Evolutionary conservation across 1,140 invertebrate species (phyloP), one percentile per base, ranked within the genome.

Genomic region (Zaprionus capensis): DNA sequence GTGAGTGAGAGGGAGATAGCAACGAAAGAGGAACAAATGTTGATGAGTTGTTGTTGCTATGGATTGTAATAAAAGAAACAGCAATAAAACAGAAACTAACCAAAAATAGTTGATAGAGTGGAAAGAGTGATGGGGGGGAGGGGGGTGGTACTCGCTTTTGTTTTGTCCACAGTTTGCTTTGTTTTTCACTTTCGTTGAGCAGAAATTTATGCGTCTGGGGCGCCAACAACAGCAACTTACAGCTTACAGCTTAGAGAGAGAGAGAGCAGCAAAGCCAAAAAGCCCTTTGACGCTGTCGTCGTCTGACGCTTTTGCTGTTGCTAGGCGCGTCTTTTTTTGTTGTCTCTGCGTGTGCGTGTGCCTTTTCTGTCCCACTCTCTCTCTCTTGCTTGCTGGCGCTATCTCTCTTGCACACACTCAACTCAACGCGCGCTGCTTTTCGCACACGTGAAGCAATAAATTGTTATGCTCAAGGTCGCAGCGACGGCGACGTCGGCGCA

Each of bases 391-490:
- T 58, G 24, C 24, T 26, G 24, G 57, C 20, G 28, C 62, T 31
- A 41, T 57, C 51, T 44, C 62, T 46, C 70, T 74, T 26, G 4
- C 67, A 7, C 67, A 20, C 69, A 49, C 58, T 53, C 64, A 51
- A 63, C 72, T 59, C 68, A 41, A 17, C 41, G 1, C 67, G 78
- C 82, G 67, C 58, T 73, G 59, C 74, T 80, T 78, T 90, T 85
- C 86, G 85, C 86, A 82, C 85, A 90, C 85, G 85, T 85, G 85
- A 81, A 90, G 85, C 85, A 77, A 90, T 90, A 90, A 90, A 85
- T 88, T 87, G 66, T 78, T 87, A 85, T 90, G 85, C 85, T 90
- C 85, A 90, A 90, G 85, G 85, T 90, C 82, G 82, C 74, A 73
- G 61, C 73, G 66, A 63, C 64, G 36, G 20, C 74, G 70, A 41